Base-by-base conservation (phyloP, 2,113 vertebrate genomes). In the Amphiprion ocellaris region DNA sequence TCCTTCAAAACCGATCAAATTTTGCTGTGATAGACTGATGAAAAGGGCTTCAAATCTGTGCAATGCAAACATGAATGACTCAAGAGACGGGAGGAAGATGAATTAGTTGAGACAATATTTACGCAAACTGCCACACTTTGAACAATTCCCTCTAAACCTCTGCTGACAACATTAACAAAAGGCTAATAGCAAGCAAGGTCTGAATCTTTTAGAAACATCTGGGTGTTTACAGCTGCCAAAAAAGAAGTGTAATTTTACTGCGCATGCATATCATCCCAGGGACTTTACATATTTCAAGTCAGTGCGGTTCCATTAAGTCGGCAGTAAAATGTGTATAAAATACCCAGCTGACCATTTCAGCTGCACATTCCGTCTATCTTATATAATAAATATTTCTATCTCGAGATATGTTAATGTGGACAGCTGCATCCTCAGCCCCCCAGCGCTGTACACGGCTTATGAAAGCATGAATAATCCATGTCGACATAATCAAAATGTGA, bases 381-480 rank as follows among this genome's bases (percentile, higher is more conserved):
- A 28, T 61, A 44, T 81, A 78, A 80, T 68, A 74, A 77, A 78
- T 79, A 80, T 58, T 85, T 77, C 49, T 75, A 85, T 81, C 77
- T 73, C 23, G 41, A 77, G 59, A 85, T 85, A 78, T 82, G 75
- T 83, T 87, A 85, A 82, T 77, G 79, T 68, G 30, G 72, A 85
- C 61, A 69, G 66, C 68, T 59, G 70, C 65, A 39, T 39, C 65
- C 54, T 72, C 78, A 66, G 62, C 78, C 83, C 70, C 52, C 44
- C 59, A 81, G 88, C 77, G 21, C 56, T 67, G 24, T 74, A 69
- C 58, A 87, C 66, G 21, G 67, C 66, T 88, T 74, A 91, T 86
- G 61, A 90, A 77, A 73, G 78, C 81, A 82, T 89, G 59, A 90
- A 92, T 89, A 88, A 93, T 91, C 64, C 65, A 89, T 81, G 77